Evolutionary conservation across 2,113 vertebrate genomes (phyloP).

Genomic region (Oplegnathus fasciatus): DNA sequence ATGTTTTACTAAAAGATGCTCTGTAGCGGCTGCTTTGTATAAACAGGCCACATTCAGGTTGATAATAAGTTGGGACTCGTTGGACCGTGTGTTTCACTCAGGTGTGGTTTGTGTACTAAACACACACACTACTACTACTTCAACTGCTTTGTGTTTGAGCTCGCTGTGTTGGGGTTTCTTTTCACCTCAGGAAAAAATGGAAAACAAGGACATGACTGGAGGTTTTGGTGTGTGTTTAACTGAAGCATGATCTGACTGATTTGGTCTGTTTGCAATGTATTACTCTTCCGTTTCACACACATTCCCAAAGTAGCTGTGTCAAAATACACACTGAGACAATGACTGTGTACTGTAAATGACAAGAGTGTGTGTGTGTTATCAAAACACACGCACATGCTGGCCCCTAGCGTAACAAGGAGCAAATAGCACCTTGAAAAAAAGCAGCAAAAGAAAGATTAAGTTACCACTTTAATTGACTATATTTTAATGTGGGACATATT

Average conservation of each 20-base stretch:
- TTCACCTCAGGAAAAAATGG: conserved; percentile 62
- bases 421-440: conserved; percentile 32
- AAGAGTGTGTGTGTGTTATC: conserved; percentile 21
- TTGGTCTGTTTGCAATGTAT: neutral
- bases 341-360: conserved; percentile 11
- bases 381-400: conserved; percentile 28
- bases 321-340: neutral
- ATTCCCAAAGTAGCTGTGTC: conserved; percentile 2
- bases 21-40: conserved; percentile 33
- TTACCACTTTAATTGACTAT: neutral
- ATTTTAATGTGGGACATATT: neutral
- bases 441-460: neutral
- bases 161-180: conserved; percentile 34
- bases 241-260: neutral
- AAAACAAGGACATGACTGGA: neutral
- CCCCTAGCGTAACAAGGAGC: conserved; percentile 50
- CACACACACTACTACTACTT: conserved; percentile 21
- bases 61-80: conserved; percentile 25
- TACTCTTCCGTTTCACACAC: conserved; percentile 1
- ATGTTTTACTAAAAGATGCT: neutral
- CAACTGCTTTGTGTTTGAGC: conserved; percentile 16
- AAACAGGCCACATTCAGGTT: conserved; percentile 42
- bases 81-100: conserved; percentile 43
- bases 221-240: conserved; percentile 5
- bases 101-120: conserved; percentile 58